phyloP scores from a whole-genome alignment of 2,113 vertebrate species.

The Xiphophorus maculatus region DNA sequence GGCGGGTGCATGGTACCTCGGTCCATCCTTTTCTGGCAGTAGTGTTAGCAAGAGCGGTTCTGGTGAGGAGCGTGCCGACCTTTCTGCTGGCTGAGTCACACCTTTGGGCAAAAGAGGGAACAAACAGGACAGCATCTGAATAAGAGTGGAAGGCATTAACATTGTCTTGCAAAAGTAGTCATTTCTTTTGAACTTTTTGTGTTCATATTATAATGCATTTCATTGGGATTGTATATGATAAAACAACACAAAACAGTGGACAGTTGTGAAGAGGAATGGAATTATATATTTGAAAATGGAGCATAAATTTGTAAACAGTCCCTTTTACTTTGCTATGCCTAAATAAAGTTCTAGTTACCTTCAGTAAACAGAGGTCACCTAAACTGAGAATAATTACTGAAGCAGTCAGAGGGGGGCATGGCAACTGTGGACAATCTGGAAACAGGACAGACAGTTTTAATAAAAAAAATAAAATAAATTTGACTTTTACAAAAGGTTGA shows the following conservation, averaged over 20 bases:
- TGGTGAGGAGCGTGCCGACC: conserved; percentile 61
- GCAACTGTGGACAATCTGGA: no score
- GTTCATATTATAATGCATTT: not conserved
- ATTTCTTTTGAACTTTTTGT: not conserved
- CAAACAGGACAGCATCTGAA: conserved; percentile 44
- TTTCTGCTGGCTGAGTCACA: conserved; percentile 63
- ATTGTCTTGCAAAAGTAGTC: not conserved
- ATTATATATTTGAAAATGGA: no score
- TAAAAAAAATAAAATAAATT: no score
- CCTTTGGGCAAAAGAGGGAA: conserved; percentile 60
- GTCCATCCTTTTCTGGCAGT: conserved; percentile 67
- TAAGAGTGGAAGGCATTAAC: not conserved
- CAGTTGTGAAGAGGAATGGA: not conserved
- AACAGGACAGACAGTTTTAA: no score
- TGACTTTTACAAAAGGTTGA: no score
- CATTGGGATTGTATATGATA: not conserved
- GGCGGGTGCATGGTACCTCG: conserved; percentile 78
- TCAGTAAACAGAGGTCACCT: no score
- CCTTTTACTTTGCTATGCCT: no score
- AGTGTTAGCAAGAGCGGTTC: conserved; percentile 62
- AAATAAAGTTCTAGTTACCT: no score
- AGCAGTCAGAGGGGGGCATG: no score
- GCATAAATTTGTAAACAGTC: no score
- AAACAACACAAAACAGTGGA: not conserved
- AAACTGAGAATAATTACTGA: no score